phyloP scores from a whole-genome alignment of 2,113 vertebrate genomes.

The Equus przewalskii region DNA sequence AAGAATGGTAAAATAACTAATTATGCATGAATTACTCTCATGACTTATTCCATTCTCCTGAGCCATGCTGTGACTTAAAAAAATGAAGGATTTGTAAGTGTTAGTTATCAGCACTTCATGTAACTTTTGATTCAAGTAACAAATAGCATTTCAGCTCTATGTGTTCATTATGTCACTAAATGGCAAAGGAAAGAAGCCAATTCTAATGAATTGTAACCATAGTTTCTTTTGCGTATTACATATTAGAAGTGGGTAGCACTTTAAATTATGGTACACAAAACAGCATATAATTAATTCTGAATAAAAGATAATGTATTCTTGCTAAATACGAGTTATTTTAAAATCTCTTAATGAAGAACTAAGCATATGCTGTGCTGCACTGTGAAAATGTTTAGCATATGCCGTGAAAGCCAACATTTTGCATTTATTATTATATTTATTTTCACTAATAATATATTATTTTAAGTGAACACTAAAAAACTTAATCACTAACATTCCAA shows the following conservation, averaged over 20 bases:
- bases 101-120: conserved; percentile 79
- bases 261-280: conserved; percentile 86
- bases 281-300: conserved; percentile 85
- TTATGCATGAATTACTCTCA: conserved; percentile 67
- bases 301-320: conserved; percentile 85
- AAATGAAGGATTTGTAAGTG: conserved; percentile 75
- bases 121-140: conserved; percentile 83
- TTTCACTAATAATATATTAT: conserved; percentile 85
- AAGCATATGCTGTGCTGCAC: conserved; percentile 76
- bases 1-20: conserved; percentile 74
- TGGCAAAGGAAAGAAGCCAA: conserved; percentile 80
- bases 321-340: conserved; percentile 86
- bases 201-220: conserved; percentile 85
- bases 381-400: conserved; percentile 83
- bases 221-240: conserved; percentile 79
- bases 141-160: conserved; percentile 70
- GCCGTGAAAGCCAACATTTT: conserved; percentile 77
- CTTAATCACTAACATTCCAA: conserved; percentile 75
- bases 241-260: conserved; percentile 85
- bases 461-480: conserved; percentile 78
- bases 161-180: conserved; percentile 79
- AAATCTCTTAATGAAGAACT: conserved; percentile 84
- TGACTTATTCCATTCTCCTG: conserved; percentile 69
- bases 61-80: conserved; percentile 66
- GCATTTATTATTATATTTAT: conserved; percentile 84